Evolutionary conservation across 1,140 invertebrate genomes (phyloP), one percentile per base, ranked within the genome.

Genomic region (roundworm (Caenorhabditis elegans)): DNA sequence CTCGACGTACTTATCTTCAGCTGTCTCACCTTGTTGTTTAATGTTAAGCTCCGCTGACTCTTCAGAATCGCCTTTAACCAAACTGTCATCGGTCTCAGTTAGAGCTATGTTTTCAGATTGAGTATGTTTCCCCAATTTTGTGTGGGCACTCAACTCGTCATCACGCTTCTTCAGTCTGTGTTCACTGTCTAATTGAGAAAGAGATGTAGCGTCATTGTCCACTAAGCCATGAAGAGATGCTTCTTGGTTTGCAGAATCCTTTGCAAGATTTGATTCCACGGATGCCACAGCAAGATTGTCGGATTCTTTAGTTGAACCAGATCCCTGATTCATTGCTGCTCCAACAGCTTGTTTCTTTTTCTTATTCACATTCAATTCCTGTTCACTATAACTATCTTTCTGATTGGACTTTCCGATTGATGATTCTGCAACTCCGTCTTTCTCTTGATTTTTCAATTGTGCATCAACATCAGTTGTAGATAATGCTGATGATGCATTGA

Each of bases 311-410:
- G 31, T 1, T 19, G 34, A 39, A 15, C 78, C 36, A 26, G 15
- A 55, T 82, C 0, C 24, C n/a, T 17, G 22, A 31, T 31, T 76
- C 70, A 10, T 53, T 60, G n/a, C n/a, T 11, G 31, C 31, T 26
- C 10, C 26, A 22, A 6, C 26, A 19, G 47, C 43, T 39, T 76
- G 36, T 48, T 60, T 53, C n/a, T 65, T 65, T n/a, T 55, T 76
- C 34, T 70, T 70, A 10, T 22, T 43, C 19, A 24, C 19, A 24
- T 31, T 60, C 24, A 65, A 10, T 46, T 60, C 46, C 70, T 80
- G 51, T 22, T 80, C 51, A 24, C 31, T 80, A 17, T 70, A 49
- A 22, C 53, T 80, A 4, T 80, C 43, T n/a, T 80, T 39, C 28
- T 47, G 36, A 22, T 4, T 22, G 36, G 55, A 65, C 34, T 65